A percentile compares a stretch with the other conserved stretches of the same genome.
These are phyloP conservation scores for Saccopteryx bilineata DNA, from an alignment of 2,113 vertebrate genomes.

Conservation along the genomic window DNA sequence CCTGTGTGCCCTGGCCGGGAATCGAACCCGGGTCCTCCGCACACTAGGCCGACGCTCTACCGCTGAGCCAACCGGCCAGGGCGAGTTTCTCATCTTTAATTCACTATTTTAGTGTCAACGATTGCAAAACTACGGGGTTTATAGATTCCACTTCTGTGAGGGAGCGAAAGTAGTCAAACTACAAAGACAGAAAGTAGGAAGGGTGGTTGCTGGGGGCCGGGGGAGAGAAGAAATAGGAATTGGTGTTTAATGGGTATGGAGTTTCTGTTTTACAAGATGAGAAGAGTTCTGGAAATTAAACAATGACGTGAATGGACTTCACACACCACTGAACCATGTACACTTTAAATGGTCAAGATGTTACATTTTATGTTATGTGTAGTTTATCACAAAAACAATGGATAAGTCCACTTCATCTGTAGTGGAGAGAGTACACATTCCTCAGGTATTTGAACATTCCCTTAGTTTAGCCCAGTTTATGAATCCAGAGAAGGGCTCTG, in stretches of 20 bases:
- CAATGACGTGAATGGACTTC: neutral
- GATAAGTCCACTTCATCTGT: neutral
- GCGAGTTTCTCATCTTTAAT: conserved; percentile 44
- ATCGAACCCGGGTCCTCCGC: no score
- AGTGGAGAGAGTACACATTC: neutral
- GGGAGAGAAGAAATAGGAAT: neutral
- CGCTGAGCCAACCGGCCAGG: no score
- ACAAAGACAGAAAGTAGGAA: neutral
- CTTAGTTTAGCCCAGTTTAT: neutral
- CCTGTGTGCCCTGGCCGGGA: no score
- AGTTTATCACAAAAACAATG: neutral
- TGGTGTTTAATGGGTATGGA: neutral
- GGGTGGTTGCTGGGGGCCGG: neutral
- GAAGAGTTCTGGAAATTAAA: neutral
- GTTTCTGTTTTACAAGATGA: neutral
- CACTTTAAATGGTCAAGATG: neutral
- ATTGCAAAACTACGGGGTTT: neutral
- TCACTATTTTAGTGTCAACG: neutral
- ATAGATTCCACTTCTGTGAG: neutral
- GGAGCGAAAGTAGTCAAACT: neutral
- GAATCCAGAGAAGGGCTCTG: neutral
- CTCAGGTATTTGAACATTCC: neutral
- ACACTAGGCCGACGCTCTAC: no score
- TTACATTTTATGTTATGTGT: neutral
- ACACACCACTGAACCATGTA: neutral